Base-by-base conservation (phyloP, 2,113 vertebrate species). In the Bothrops jararaca region DNA sequence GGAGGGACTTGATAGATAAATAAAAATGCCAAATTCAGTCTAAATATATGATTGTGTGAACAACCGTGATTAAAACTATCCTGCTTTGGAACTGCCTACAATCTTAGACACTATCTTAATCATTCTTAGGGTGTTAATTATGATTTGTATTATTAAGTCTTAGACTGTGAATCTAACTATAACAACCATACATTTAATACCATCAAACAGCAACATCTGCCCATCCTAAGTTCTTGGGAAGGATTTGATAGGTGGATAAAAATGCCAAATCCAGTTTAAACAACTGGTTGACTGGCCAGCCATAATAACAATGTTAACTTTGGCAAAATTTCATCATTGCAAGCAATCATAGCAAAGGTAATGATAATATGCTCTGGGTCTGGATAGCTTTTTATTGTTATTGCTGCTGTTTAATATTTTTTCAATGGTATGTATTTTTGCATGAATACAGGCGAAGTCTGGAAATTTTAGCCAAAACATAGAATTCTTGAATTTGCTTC, bases 401-500 rank as follows among this genome's bases (percentile, higher is more conserved):
- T 39, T 80, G 74, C n/a, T 86, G 34, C 3, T 29, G 23, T n/a
- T 15, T 52, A 12, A 93, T 95, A 94, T 23, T 80, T 60, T 60
- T 64, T 0, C 34, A 90, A 45, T 86, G n/a, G 85, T 50, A 13
- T 54, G 11, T 89, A 26, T 91, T 89, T 86, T 39, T 53, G 15
- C 29, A 58, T 95, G 92, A 1, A 26, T 89, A 12, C 45, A 99
- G 99, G 98, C 97, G 39, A 97, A 97, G 93, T 93, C 94, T 89
- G 98, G 98, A 3, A 98, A 97, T 92, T 98, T 98, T 0, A 98
- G 97, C 95, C 98, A 98, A 94, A 99, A 98, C 69, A 98, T 97
- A 95, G 97, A 96, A 86, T 97, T 99, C 92, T 97, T 99, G 11
- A 96, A 97, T 53, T 96, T 99, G 50, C 96, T 99, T 90, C 99